Percentiles rank a stretch among this genome's conserved stretches.
Evolutionary conservation across 2,113 vertebrate genomes (phyloP).

Genomic region (Rhadina sibilatrix): DNA sequence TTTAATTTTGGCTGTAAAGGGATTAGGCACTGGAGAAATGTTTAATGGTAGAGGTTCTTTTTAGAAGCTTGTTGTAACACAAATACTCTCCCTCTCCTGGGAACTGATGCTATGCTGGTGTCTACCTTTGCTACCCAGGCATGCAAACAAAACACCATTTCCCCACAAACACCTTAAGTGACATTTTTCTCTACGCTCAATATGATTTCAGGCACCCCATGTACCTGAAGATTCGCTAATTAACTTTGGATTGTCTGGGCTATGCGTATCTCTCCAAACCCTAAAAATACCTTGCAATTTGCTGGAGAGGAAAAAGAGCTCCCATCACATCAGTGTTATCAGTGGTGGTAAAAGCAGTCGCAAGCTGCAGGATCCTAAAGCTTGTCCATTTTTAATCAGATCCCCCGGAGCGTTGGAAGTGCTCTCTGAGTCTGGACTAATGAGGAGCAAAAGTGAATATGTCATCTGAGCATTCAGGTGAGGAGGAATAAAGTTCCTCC

Average conservation of each 20-base stretch:
- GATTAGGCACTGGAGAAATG: background rate
- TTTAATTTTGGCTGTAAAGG: background rate
- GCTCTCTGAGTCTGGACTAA: conserved; percentile 7
- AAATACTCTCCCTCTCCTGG: background rate
- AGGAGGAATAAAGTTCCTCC: background rate
- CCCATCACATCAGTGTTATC: background rate
- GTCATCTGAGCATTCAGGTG: conserved; percentile 5
- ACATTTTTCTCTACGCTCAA: background rate
- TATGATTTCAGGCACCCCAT: background rate
- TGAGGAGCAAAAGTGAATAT: conserved; percentile 21
- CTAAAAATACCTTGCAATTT: background rate
- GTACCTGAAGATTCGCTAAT: background rate
- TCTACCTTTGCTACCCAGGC: background rate
- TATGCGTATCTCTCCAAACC: background rate
- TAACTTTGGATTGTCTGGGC: background rate
- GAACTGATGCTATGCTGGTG: background rate
- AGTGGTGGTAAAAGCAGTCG: background rate
- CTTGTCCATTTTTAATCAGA: conserved; percentile 22
- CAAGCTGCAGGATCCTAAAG: background rate
- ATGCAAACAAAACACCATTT: background rate
- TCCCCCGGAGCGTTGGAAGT: background rate
- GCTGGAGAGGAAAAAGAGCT: background rate
- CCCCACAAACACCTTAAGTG: background rate
- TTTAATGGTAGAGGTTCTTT: background rate
- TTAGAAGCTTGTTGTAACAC: background rate